Percentiles rank a stretch among this genome's conserved stretches.
Evolutionary conservation across 2,113 vertebrate genomes (phyloP).

Genomic region (Chaetodon auriga): DNA sequence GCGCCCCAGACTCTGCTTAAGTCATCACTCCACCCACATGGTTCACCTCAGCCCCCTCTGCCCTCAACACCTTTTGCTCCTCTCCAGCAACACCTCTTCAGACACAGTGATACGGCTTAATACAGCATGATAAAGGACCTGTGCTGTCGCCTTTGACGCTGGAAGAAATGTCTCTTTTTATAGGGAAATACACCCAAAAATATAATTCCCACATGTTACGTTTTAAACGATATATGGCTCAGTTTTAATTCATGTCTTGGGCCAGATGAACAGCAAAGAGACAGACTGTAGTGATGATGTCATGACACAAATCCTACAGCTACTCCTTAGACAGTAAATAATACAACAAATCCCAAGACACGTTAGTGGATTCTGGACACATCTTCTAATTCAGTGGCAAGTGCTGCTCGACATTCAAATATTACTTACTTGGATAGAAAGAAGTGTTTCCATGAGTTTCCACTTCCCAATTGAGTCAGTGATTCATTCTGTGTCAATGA

Average conservation of each 20-base stretch:
- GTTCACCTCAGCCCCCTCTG: conserved; percentile 29
- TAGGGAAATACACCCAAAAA: neutral
- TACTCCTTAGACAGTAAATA: conserved; percentile 49
- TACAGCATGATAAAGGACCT: conserved; percentile 9
- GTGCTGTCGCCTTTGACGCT: neutral
- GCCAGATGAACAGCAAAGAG: conserved; percentile 4
- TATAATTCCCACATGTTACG: neutral
- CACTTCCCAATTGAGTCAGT: neutral
- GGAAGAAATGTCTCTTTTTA: conserved; percentile 18
- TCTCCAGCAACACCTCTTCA: conserved; percentile 65
- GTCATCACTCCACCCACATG: conserved; percentile 57
- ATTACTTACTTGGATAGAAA: neutral
- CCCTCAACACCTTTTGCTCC: conserved; percentile 60
- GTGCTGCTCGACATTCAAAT: neutral
- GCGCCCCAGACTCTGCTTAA: conserved; percentile 40
- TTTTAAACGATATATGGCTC: conserved; percentile 9
- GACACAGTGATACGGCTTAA: conserved; percentile 25
- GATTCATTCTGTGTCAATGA: neutral
- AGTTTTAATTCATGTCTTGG: conserved; percentile 1
- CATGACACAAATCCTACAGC: conserved; percentile 38
- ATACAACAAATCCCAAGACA: conserved; percentile 5
- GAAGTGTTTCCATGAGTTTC: neutral
- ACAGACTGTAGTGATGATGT: conserved; percentile 25
- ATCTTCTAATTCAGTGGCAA: conserved; percentile 7
- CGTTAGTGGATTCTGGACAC: conserved; percentile 34